Evolutionary conservation across 2,113 vertebrate species (phyloP).

Genomic region (Recurvirostra avosetta): DNA sequence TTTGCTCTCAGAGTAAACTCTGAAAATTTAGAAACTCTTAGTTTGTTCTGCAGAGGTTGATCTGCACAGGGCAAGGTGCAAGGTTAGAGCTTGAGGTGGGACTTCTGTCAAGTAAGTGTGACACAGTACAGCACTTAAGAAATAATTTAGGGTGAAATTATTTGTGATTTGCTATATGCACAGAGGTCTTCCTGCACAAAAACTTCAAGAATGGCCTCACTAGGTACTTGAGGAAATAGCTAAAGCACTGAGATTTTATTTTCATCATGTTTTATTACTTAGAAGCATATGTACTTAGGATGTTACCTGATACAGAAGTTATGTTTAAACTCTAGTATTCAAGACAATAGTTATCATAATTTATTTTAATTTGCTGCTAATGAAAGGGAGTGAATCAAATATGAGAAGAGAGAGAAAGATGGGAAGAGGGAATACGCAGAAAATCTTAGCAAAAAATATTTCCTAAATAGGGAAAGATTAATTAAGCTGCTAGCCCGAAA

Average conservation of each 20-base stretch:
- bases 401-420: background rate
- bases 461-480: background rate
- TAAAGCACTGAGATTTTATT: background rate
- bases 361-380: background rate
- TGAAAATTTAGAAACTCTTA: background rate
- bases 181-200: background rate
- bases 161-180: background rate
- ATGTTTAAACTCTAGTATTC: background rate
- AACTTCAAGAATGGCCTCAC: background rate
- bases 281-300: background rate
- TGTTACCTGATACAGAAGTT: background rate
- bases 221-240: background rate
- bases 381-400: background rate
- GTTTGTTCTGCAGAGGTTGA: background rate
- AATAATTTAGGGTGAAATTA: background rate
- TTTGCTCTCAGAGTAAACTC: background rate
- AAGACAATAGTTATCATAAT: background rate
- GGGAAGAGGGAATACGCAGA: background rate
- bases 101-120: background rate
- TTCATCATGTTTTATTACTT: background rate
- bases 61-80: background rate
- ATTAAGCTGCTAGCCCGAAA: background rate
- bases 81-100: conserved; percentile 13
- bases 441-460: background rate
- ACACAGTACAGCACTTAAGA: background rate